Conservation (phyloP, 2,888 invertebrate species). For the Lycia hirtaria region DNA sequence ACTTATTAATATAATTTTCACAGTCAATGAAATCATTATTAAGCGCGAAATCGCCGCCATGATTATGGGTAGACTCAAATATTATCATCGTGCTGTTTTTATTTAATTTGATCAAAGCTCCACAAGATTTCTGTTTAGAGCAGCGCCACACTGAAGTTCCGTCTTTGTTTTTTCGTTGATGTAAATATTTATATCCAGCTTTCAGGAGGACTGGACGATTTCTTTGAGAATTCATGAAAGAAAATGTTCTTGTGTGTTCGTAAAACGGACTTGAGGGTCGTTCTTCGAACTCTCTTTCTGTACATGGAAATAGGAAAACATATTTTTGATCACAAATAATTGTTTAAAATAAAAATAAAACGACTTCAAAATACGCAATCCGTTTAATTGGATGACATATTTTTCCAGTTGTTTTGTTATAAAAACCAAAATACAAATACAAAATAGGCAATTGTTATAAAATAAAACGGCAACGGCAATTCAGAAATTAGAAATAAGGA, state of each 20-base stretch:
- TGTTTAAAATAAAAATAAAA: no score
- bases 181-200: not conserved
- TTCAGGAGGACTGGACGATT: not conserved
- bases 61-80: not conserved
- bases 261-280: not conserved
- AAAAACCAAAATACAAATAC: no score
- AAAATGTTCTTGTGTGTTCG: not conserved
- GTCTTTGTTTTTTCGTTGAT: not conserved
- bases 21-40: no score
- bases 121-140: not conserved
- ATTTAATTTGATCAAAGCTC: not conserved
- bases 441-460: no score
- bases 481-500: no score
- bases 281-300: not conserved
- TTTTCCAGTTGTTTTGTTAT: no score
- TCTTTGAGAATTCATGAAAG: not conserved
- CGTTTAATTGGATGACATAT: no score
- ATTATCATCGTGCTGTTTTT: not conserved
- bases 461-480: no score
- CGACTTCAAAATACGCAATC: no score
- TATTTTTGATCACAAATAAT: no score
- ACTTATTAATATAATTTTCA: no score
- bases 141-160: not conserved
- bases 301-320: not conserved
- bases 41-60: no score